Base-by-base conservation (phyloP, 2,888 invertebrate genomes). In the Phalera bucephala region DNA sequence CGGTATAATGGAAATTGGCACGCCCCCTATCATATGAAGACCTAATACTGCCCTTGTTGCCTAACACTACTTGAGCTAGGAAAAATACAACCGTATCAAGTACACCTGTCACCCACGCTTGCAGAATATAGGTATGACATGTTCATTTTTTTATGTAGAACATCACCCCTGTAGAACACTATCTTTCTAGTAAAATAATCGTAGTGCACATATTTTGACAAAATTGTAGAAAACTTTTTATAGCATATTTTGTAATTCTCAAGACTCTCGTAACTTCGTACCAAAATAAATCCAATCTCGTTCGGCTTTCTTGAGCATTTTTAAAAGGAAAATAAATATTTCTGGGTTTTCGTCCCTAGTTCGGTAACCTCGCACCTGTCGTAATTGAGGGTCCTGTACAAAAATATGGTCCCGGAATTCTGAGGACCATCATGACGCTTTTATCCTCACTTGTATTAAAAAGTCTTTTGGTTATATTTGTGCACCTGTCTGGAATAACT, bases 341-440 rank as follows among this genome's bases (percentile, higher is more conserved):
- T 52, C 37, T 35, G 19, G 29, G 29, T 7, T 6, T 29, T 29
- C 20, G 34, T 29, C 23, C 17, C 19, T 48, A 31, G 42, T 52
- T 45, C 48, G 33, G 32, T 32, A 33, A 36, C 41, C 36, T 34
- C 53, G 45, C 57, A 62, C 57, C 53, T 62, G 54, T 48, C 54
- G 42, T 60, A 59, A 57, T 58, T 60, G 57, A 63, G 44, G 49
- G 52, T 37, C 43, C 46, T 45, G 44, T 41, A 47, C 50, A 55
- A 52, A 62, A 66, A 53, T 61, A 55, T 49, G 49, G 35, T 40
- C 50, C 40, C 40, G 47, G 33, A 38, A 30, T 33, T 47, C 30
- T 43, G 32, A 62, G 59, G 48, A 38, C 36, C 49, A 55, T 64
- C 51, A 44, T 45, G 45, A 50, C 51, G 44, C 39, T 42, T 41